These are phyloP conservation scores for Drosophila bunnanda DNA, from an alignment of 2,888 invertebrate genomes.

Conservation along the genomic window DNA sequence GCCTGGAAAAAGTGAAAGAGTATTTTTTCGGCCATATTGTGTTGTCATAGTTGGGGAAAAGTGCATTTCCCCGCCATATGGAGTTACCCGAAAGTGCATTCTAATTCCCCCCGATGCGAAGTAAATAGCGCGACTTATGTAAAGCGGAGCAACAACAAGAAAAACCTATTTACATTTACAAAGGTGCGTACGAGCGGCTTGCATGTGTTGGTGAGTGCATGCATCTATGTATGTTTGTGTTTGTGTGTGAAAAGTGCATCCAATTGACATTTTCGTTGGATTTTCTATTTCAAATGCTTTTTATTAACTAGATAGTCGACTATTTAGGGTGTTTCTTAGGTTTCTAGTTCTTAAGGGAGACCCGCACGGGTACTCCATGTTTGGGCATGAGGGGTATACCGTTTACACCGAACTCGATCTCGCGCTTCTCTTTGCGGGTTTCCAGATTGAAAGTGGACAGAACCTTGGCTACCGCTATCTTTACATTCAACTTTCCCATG, in stretches of 20 bases:
- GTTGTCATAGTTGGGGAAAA: constrained; percentile 61
- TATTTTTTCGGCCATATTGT: constrained; percentile 71
- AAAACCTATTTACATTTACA: constrained; percentile 57
- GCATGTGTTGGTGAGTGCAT: not conserved
- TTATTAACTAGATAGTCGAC: not conserved
- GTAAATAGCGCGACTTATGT: constrained; percentile 63
- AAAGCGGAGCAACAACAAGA: constrained; percentile 55
- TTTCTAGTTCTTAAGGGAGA: constrained; percentile 61
- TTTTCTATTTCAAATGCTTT: constrained; percentile 4
- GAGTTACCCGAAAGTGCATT: constrained; percentile 14
- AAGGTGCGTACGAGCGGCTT: constrained; percentile 40
- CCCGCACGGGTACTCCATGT: constrained; percentile 75
- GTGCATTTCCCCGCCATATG: constrained; percentile 57
- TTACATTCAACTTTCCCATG: constrained; percentile 82
- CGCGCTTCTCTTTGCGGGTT: constrained; percentile 55
- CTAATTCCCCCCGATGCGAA: constrained; percentile 4
- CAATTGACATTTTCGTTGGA: constrained; percentile 32
- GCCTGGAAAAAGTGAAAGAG: constrained; percentile 55
- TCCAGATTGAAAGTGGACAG: constrained; percentile 78
- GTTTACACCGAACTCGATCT: constrained; percentile 80
- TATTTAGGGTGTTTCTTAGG: not conserved
- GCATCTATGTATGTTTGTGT: not conserved
- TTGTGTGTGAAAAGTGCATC: constrained; percentile 21
- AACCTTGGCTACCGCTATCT: constrained; percentile 81
- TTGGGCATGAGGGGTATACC: constrained; percentile 76